A percentile compares a stretch with the other conserved stretches of the same genome.
These are phyloP conservation scores for Reticulitermes speratus DNA, from an alignment of 1,140 invertebrate species.

Conservation along the genomic window DNA sequence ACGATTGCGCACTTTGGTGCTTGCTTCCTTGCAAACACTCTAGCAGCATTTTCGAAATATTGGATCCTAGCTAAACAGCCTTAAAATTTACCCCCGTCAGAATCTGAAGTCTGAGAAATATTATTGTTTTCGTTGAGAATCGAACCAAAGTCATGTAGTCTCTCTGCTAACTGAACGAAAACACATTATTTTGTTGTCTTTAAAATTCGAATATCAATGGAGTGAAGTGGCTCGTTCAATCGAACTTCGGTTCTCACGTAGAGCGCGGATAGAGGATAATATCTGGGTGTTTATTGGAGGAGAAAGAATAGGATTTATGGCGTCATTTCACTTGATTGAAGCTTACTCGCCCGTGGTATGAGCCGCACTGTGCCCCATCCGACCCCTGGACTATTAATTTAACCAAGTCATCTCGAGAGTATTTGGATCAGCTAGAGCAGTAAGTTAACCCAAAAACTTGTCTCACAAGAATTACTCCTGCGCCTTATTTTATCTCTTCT, in stretches of 20 bases:
- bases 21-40: too few species aligned
- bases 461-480: background rate
- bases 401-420: background rate
- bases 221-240: background rate
- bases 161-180: too few species aligned
- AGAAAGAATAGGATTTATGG: conserved; percentile 33
- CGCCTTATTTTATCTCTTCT: too few species aligned
- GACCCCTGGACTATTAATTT: conserved; percentile 8
- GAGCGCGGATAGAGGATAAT: background rate
- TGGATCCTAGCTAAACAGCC: too few species aligned
- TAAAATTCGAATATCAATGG: background rate
- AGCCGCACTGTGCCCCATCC: background rate
- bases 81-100: too few species aligned
- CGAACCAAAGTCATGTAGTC: too few species aligned
- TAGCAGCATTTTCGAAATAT: too few species aligned
- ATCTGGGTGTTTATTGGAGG: conserved; percentile 26
- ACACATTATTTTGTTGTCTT: background rate
- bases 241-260: background rate
- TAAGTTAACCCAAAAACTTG: background rate
- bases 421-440: background rate
- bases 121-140: too few species aligned
- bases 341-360: conserved; percentile 26
- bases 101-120: too few species aligned
- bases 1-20: too few species aligned
- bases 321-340: conserved; percentile 33